Evolutionary conservation across 1,140 invertebrate genomes (phyloP), one percentile per base, ranked within the genome.

Genomic region (Drosophila sechellia): DNA sequence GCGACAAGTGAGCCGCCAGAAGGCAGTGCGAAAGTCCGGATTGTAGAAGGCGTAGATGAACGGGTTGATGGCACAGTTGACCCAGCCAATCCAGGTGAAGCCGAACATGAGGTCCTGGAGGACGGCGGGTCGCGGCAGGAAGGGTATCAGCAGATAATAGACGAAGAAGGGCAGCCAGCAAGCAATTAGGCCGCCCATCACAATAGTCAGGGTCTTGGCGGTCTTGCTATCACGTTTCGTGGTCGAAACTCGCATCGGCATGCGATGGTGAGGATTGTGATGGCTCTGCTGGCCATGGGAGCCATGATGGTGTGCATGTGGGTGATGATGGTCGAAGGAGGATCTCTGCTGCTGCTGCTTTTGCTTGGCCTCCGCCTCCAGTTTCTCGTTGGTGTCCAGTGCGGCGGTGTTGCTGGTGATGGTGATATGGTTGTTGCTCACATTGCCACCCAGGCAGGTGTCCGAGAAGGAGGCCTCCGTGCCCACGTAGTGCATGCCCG

Each of bases 81-180:
- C 95, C 96, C 98, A 98, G 3, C 96, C 98, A 42, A 98, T 93
- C 98, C 98, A 99, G 0, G 97, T 98, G 46, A 98, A 93, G 66
- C 96, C 94, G 40, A 94, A 94, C 95, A 97, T 97, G 10, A 97
- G 93, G 10, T 95, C 93, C 8, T 93, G 91, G 59, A 94, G 94
- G 2, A 94, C 93, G 42, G 94, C 93, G n/a, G 92, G 90, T 3
- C 75, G 92, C 0, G 94, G 93, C 27, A 94, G 69, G 81, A 97
- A 97, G 1, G 97, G 96, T 10, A 95, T 96, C 3, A 96, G 93
- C 6, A 98, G 92, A 84, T 98, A 98, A 42, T 97, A 95, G 0
- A 97, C 94, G 92, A 98, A 99, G 92, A 98, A 98, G 6, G 97
- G 97, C 42, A 97, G 92, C 97, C 97, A 98, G 76, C 97, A 98